These are phyloP conservation scores for Callithrix jacchus DNA, from an alignment of 2,113 vertebrate genomes.

Conservation along the genomic window DNA sequence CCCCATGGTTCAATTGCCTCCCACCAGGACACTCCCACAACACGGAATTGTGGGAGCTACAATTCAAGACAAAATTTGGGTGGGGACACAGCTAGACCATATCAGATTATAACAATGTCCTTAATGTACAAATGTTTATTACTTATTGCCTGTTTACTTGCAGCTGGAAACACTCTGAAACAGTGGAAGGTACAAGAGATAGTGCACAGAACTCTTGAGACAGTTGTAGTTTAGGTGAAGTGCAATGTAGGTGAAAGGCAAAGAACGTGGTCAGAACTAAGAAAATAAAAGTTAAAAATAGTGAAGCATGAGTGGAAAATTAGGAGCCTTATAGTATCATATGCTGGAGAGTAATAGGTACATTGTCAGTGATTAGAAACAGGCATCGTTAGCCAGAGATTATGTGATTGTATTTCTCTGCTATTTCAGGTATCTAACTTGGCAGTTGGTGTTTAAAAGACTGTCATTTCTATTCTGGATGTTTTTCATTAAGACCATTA, in stretches of 20 bases:
- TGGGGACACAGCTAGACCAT: too few species aligned
- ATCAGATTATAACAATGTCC: background rate
- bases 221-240: background rate
- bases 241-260: background rate
- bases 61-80: too few species aligned
- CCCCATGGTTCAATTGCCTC: too few species aligned
- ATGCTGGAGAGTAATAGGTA: background rate
- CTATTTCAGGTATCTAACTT: background rate
- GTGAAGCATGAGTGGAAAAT: background rate
- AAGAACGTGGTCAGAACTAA: background rate
- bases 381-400: background rate
- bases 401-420: background rate
- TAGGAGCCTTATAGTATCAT: background rate
- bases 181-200: background rate
- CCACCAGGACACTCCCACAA: too few species aligned
- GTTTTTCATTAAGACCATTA: slow-evolving; percentile 57
- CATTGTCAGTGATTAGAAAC: background rate
- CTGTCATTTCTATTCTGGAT: slow-evolving; percentile 32
- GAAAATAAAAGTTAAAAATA: background rate
- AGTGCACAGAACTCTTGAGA: background rate
- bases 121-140: background rate
- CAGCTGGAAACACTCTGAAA: background rate
- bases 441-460: background rate
- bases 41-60: too few species aligned
- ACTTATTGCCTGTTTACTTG: background rate